Evolutionary conservation across 2,888 invertebrate species (phyloP).

Genomic region (Megastigmus dorsalis): DNA sequence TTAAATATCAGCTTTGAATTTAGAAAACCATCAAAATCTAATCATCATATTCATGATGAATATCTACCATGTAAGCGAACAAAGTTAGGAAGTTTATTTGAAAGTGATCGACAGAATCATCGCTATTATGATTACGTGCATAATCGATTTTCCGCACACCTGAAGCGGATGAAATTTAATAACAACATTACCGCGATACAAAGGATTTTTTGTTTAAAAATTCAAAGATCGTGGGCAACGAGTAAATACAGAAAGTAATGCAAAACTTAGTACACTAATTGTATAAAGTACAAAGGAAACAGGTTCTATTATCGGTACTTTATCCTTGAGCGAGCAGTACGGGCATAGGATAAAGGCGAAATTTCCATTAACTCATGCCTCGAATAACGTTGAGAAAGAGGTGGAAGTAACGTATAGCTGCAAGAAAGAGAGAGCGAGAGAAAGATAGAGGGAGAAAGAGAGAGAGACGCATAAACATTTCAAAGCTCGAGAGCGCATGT

Average conservation of each 20-base stretch:
- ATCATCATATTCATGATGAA: too few species aligned
- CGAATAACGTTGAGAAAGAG: constrained; percentile 6
- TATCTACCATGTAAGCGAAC: too few species aligned
- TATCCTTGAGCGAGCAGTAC: constrained; percentile 13
- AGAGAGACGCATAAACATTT: constrained; percentile 22
- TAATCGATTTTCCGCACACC: too few species aligned
- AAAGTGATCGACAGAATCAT: too few species aligned
- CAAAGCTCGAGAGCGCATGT: neutral
- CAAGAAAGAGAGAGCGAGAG: neutral
- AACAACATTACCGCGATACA: too few species aligned
- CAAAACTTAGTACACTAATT: neutral
- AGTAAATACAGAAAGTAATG: neutral
- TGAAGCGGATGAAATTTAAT: too few species aligned
- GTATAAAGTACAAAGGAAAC: neutral
- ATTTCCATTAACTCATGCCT: constrained; percentile 24
- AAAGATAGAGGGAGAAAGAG: neutral
- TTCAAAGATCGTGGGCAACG: neutral
- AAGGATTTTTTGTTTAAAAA: too few species aligned
- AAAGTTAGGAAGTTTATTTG: too few species aligned
- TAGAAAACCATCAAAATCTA: too few species aligned
- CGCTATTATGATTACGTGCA: too few species aligned
- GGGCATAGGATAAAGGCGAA: constrained; percentile 33
- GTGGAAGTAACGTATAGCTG: neutral
- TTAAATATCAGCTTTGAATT: too few species aligned
- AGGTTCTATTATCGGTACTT: constrained; percentile 14